Conservation (phyloP, 2,888 invertebrate species). For the Morpho deidamia region DNA sequence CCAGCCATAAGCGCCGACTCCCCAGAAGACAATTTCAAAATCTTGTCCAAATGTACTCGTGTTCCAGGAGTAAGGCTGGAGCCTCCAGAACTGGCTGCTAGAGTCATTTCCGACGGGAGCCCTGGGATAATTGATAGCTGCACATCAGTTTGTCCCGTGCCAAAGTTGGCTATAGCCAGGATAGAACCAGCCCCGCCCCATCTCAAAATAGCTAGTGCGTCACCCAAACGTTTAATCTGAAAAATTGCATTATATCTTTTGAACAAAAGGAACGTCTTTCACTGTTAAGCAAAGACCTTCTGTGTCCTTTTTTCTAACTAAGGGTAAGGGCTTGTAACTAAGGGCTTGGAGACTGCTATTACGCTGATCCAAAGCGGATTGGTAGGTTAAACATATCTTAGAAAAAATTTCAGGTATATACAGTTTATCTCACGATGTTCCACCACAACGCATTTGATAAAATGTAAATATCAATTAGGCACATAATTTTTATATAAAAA, state of each 20-base stretch:
- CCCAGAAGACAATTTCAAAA: constrained; percentile 48
- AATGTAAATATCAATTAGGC: no score
- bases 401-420: no score
- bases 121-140: constrained; percentile 66
- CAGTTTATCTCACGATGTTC: no score
- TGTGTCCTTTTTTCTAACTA: no score
- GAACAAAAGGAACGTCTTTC: no score
- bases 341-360: no score
- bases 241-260: constrained; percentile 20
- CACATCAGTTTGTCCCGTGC: constrained; percentile 50
- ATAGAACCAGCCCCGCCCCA: constrained; percentile 64
- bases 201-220: constrained; percentile 50
- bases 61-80: constrained; percentile 48
- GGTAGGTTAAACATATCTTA: no score
- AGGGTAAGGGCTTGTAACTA: no score
- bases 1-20: constrained; percentile 58
- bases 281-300: no score
- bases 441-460: no score
- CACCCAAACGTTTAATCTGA: constrained; percentile 78
- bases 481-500: no score
- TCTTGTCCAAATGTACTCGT: constrained; percentile 47
- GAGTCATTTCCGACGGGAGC: constrained; percentile 55
- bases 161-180: constrained; percentile 67
- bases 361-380: no score
- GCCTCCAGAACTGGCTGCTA: constrained; percentile 53